Percentiles rank a stretch among this genome's conserved stretches.
Evolutionary conservation across 1,140 invertebrate species (phyloP).

Genomic region (Gryon sp.): DNA sequence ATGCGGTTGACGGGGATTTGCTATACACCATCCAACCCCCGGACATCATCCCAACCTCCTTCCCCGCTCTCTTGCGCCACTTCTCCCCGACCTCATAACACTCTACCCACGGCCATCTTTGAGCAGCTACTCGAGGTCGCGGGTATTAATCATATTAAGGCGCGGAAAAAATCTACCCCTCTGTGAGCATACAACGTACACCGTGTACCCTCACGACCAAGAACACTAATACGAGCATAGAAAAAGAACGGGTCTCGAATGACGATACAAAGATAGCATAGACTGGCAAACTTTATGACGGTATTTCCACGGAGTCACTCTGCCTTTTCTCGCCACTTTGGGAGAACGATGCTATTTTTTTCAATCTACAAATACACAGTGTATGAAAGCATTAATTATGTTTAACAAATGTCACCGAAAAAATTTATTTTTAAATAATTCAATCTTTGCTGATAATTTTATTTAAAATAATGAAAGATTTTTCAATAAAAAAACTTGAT

Average conservation of each 20-base stretch:
- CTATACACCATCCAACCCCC: slow-evolving; percentile 70
- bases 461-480: too few species aligned
- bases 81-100: slow-evolving; percentile 21
- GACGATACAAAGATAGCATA: slow-evolving; percentile 69
- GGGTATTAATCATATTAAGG: slow-evolving; percentile 78
- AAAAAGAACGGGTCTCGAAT: slow-evolving; percentile 59
- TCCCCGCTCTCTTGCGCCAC: slow-evolving; percentile 7
- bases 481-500: too few species aligned
- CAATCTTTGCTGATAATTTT: too few species aligned
- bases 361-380: slow-evolving; percentile 20
- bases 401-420: slow-evolving; percentile 17
- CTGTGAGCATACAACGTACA: slow-evolving; percentile 26
- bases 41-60: slow-evolving; percentile 39
- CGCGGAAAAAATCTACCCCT: slow-evolving; percentile 75
- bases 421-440: too few species aligned
- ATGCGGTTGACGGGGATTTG: slow-evolving; percentile 81
- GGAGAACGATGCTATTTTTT: background rate
- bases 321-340: slow-evolving; percentile 17
- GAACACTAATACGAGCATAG: slow-evolving; percentile 22
- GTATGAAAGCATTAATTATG: slow-evolving; percentile 46
- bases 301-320: slow-evolving; percentile 43
- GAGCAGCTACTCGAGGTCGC: slow-evolving; percentile 52
- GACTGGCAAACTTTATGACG: slow-evolving; percentile 58
- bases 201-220: background rate
- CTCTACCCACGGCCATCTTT: slow-evolving; percentile 31